Evolutionary conservation across 2,797 vertebrate genomes (phyloP), one percentile per base, ranked within the genome.

Genomic region (Pampus argenteus): DNA sequence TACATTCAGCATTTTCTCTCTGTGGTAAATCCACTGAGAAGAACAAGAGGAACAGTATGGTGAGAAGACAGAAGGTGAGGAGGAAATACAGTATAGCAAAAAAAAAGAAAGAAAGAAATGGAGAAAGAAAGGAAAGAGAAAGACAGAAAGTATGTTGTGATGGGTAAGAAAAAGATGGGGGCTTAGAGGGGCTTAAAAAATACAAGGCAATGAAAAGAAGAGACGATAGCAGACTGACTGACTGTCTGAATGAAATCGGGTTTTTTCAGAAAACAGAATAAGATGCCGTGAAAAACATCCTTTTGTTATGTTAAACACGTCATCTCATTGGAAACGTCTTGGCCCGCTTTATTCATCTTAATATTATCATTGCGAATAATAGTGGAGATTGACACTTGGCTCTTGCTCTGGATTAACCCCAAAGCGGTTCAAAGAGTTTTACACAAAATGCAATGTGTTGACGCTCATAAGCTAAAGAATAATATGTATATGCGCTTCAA

Each of bases 261-360:
- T 59, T 79, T 87, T 91, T 86, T 86, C 85, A 84, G 81, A 71
- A 80, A 86, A 73, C 87, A 77, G 81, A 90, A 74, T 81, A 85
- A 74, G 88, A 91, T 76, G 84, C 81, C 36, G 76, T 69, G 79
- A 66, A 90, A 91, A 90, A 88, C 91, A 89, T 74, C 76, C 88
- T 80, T 92, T 92, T 93, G 90, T 93, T 87, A 92, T 92, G 92
- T 91, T 90, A 92, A 93, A 88, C 83, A 84, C 13, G 26, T 68
- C 76, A 72, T 86, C 85, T 88, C 71, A 74, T 70, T 82, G 82
- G 81, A 88, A 89, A 89, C 82, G 83, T 88, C 85, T 87, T 56
- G 77, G 82, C 78, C 82, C 66, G 83, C 84, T 90, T 87, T 89
- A 80, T 89, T 89, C 86, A 78, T 78, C 59, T 82, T 15, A 79